Evolutionary conservation across 1,140 invertebrate species (phyloP).

Genomic region (Atta cephalotes): DNA sequence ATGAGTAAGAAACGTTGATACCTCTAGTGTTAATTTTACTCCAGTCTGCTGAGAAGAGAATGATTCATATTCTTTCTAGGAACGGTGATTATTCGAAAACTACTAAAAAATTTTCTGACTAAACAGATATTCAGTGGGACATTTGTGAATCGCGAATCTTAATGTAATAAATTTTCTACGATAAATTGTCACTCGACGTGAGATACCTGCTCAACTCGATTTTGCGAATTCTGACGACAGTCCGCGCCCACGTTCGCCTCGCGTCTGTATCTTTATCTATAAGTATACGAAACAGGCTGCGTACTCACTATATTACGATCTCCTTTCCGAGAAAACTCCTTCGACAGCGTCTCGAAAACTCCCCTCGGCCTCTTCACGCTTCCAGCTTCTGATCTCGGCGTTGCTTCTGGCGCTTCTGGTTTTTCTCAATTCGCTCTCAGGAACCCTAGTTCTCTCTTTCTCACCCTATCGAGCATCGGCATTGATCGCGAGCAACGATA

Average conservation of each 20-base stretch:
- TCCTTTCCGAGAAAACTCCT: conserved; percentile 70
- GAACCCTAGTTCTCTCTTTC: conserved; percentile 4
- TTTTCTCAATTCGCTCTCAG: conserved; percentile 70
- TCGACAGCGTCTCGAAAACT: conserved; percentile 24
- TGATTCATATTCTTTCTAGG: not conserved
- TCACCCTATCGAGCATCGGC: conserved; percentile 3
- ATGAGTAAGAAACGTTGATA: too few species aligned
- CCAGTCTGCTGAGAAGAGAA: not conserved
- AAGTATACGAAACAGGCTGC: not conserved
- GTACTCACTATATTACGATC: conserved; percentile 68
- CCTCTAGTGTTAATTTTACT: too few species aligned
- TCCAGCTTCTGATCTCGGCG: not conserved
- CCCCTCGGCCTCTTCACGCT: not conserved
- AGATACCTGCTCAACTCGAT: not conserved
- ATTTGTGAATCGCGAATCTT: not conserved
- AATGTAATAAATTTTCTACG: not conserved
- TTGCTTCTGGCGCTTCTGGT: conserved; percentile 74
- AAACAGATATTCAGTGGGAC: not conserved
- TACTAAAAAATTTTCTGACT: not conserved
- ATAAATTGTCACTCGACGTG: not conserved
- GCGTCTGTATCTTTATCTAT: conserved; percentile 23
- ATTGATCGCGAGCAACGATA: not conserved
- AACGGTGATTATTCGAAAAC: not conserved
- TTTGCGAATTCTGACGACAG: not conserved
- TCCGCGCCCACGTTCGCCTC: conserved; percentile 10